Conservation (phyloP, 1,140 invertebrate species). For the Microplitis mediator region DNA sequence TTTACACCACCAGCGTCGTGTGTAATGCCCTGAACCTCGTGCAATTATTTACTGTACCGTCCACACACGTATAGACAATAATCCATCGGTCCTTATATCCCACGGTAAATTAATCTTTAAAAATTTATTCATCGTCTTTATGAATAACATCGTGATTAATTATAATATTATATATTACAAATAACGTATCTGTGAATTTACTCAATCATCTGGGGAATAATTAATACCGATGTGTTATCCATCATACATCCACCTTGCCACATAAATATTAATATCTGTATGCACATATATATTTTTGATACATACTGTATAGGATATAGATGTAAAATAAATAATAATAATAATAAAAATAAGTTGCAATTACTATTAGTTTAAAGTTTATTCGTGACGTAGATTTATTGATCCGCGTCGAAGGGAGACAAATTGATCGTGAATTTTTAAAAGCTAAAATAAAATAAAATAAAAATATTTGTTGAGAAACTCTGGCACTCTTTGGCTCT, state of each 20-base stretch:
- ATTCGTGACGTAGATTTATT: not conserved
- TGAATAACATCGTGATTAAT: constrained; percentile 12
- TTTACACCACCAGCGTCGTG: constrained; percentile 11
- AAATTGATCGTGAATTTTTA: constrained; percentile 11
- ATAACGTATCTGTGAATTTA: constrained; percentile 18
- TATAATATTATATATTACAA: constrained; percentile 6
- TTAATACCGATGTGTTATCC: constrained; percentile 13
- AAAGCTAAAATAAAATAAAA: not conserved
- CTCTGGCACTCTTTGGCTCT: not conserved
- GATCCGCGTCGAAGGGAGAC: not conserved
- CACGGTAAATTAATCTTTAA: too few species aligned
- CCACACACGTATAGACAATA: constrained; percentile 8
- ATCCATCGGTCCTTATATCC: not conserved
- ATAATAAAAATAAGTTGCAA: too few species aligned
- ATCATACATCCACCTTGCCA: not conserved
- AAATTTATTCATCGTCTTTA: too few species aligned
- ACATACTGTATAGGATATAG: too few species aligned
- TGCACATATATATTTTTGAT: too few species aligned
- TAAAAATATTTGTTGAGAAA: not conserved
- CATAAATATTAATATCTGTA: not conserved
- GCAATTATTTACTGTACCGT: constrained; percentile 43
- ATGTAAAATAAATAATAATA: too few species aligned
- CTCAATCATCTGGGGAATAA: not conserved
- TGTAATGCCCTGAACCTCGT: constrained; percentile 32
- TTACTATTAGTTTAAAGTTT: too few species aligned